These are phyloP conservation scores for Rhopalosiphum nymphaeae DNA, from an alignment of 2,888 invertebrate genomes.

Conservation along the genomic window DNA sequence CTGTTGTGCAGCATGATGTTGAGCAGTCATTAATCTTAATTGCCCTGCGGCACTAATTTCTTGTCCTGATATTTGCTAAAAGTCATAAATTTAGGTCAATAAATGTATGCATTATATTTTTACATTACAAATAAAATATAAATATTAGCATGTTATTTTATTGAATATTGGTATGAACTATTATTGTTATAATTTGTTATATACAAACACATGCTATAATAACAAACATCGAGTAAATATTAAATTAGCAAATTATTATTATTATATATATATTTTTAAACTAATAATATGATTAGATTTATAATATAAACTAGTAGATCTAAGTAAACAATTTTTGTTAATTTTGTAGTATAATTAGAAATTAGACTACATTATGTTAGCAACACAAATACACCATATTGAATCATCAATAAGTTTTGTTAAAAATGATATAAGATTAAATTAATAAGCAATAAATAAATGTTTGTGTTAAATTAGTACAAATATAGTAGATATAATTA, in stretches of 20 bases:
- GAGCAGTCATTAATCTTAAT: constrained; percentile 84
- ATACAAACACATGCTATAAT: constrained; percentile 33
- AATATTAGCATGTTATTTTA: constrained; percentile 41
- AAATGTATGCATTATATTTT: constrained; percentile 2
- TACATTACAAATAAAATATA: constrained; percentile 16
- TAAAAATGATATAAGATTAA: not conserved
- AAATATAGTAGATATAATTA: not conserved
- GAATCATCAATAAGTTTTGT: not conserved
- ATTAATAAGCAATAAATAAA: constrained; percentile 43
- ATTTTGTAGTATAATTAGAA: constrained; percentile 23
- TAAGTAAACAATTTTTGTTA: constrained; percentile 8
- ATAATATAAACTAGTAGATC: constrained; percentile 9
- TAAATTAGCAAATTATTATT: not conserved
- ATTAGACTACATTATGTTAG: constrained; percentile 1
- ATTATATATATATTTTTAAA: not conserved
- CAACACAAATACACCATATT: not conserved
- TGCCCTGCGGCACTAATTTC: constrained; percentile 73
- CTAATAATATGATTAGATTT: not conserved
- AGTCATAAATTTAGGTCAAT: not conserved
- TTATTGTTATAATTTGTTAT: constrained; percentile 18
- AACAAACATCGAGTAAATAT: constrained; percentile 34
- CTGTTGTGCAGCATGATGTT: constrained; percentile 77
- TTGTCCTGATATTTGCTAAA: constrained; percentile 63
- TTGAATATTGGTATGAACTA: constrained; percentile 4
- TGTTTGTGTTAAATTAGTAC: not conserved